Evolutionary conservation across 92 coral and sea anemone species (phyloP).

Genomic region (Actinernus sp.): DNA sequence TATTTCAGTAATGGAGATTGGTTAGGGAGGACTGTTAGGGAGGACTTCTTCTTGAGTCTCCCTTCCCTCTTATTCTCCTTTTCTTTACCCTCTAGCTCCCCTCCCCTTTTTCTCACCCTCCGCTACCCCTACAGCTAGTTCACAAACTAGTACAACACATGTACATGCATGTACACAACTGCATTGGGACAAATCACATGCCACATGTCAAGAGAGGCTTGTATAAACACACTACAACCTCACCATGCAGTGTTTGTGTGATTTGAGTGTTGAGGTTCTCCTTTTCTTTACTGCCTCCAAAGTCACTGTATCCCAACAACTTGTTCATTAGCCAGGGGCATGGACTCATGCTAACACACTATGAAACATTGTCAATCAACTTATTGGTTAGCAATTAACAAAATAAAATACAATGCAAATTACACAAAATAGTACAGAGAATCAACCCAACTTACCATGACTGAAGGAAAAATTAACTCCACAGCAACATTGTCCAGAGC

Average conservation of each 20-base stretch:
- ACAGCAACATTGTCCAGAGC: conserved; percentile 86
- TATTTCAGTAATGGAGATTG: too few relatives aligned
- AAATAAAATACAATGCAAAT: background rate
- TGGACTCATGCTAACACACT: conserved; percentile 43
- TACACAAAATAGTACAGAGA: background rate
- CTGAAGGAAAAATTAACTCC: conserved; percentile 80
- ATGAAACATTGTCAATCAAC: too few relatives aligned
- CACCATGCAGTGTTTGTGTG: conserved; percentile 12
- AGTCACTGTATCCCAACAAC: conserved; percentile 44
- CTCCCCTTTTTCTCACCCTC: too few relatives aligned
- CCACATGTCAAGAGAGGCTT: conserved; percentile 69
- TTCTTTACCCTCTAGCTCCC: too few relatives aligned
- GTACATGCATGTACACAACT: too few relatives aligned
- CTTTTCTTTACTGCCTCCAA: conserved; percentile 37
- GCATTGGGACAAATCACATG: conserved; percentile 87
- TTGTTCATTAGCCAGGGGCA: conserved; percentile 62
- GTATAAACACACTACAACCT: conserved; percentile 48
- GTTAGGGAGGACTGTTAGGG: too few relatives aligned
- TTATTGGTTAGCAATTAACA: background rate
- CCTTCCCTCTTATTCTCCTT: too few relatives aligned
- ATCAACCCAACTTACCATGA: conserved; percentile 78
- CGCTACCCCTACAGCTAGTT: too few relatives aligned
- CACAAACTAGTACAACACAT: too few relatives aligned
- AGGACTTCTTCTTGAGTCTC: too few relatives aligned
- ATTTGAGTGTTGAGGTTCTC: conserved; percentile 39